Percentiles rank a stretch among this genome's conserved stretches.
Evolutionary conservation across 2,888 invertebrate species (phyloP).

Genomic region (Thecophora atra): DNA sequence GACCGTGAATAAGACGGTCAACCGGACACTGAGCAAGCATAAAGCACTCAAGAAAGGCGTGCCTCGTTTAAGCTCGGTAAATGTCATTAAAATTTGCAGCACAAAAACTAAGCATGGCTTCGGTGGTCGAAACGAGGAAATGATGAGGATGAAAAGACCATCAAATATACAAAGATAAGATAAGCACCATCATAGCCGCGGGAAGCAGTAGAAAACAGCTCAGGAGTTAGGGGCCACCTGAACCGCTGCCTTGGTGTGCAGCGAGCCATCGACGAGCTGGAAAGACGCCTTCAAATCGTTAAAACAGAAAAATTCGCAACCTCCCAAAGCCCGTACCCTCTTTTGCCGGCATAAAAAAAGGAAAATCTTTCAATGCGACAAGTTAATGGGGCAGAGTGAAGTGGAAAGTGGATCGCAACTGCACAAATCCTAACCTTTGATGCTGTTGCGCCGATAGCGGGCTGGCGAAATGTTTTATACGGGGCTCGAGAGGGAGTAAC

Average conservation of each 20-base stretch:
- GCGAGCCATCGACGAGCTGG: too few species aligned
- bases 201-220: background rate
- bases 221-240: background rate
- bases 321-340: too few species aligned
- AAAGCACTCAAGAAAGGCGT: background rate
- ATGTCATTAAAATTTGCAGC: conserved; percentile 19
- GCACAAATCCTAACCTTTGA: background rate
- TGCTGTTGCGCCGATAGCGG: too few species aligned
- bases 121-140: background rate
- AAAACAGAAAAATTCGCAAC: too few species aligned
- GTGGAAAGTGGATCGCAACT: background rate
- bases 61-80: background rate
- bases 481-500: too few species aligned
- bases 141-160: background rate
- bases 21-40: conserved; percentile 8
- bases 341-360: background rate
- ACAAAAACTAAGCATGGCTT: background rate
- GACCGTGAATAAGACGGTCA: background rate
- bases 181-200: background rate
- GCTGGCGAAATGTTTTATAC: too few species aligned
- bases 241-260: too few species aligned
- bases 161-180: background rate
- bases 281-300: too few species aligned
- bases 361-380: background rate
- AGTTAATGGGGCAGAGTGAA: background rate